Evolutionary conservation across 2,113 vertebrate species (phyloP), one percentile per base, ranked within the genome.

Genomic region (Shinisaurus crocodilurus): DNA sequence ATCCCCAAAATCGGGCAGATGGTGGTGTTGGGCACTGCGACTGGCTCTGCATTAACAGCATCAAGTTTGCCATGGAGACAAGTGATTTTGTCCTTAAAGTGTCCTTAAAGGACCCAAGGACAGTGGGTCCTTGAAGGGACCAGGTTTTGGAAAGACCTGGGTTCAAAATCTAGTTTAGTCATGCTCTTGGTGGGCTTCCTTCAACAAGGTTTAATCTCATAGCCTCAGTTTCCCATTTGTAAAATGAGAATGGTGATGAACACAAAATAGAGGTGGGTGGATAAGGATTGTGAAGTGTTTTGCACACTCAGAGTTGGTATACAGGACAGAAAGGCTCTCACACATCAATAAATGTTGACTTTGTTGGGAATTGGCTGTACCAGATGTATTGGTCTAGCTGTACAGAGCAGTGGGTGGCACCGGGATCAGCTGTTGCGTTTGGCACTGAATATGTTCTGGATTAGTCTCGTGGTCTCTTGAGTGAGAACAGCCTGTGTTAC

Each of bases 401-500:
- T 86, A 37, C 65, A 0, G 65, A 86, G 87, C 18, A 18, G 87
- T 29, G 79, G 81, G 10, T 88, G 83, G 89, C 63, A 79, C 87
- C 27, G 85, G 43, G 10, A 63, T 40, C 74, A 79, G 86, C 65
- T 18, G 20, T 0, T 1, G 57, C 80, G 12, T 29, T 83, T 83
- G 91, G 84, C 90, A 81, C 0, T 34, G 60, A n/a, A 1, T 1
- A 25, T 87, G 89, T 70, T 72, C 34, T 1, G 4, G 79, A 67
- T 40, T 5, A n/a, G 60, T 74, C 74, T 81, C 20, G 40, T 37
- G 37, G 3, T 32, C 82, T 79, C 79, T 15, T 40, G 74, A 77
- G 72, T 85, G 89, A 90, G 89, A 90, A 90, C 82, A 85, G 89
- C 74, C 37, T 86, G 60, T 70, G 63, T 90, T 86, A 80, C 63